Evolutionary conservation across 2,797 vertebrate species (phyloP), one percentile per base, ranked within the genome.

Genomic region (Ctenopoma multispine): DNA sequence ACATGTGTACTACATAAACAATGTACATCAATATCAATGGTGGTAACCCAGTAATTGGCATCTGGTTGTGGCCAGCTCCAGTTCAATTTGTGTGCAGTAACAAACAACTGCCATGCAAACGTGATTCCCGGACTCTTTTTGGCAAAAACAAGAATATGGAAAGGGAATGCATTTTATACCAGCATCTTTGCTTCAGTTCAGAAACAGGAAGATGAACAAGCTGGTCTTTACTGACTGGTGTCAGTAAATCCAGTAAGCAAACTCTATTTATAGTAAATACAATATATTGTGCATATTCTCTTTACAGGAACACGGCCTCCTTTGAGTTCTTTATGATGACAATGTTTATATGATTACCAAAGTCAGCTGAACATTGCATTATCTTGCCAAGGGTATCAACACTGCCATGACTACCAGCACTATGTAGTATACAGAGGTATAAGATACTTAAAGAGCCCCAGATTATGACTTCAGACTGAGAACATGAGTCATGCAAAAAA

Each of bases 381-480:
- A 70, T 27, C 23, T 31, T 57, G 60, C 60, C 57, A 15, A 51
- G 38, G 56, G 62, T 56, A 67, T 72, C 66, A 80, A 65, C 74
- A 72, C 53, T 64, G 10, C 59, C 46, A 79, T 81, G 75, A 67
- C 65, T 13, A 81, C 57, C 36, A 51, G 38, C 17, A 56, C 36
- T 57, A 44, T 65, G 63, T 54, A 44, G 61, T 54, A 44, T 21
- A 44, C 29, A 29, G 59, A 60, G 5, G 7, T 55, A 58, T 60
- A 60, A 68, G 41, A 70, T 9, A 63, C 15, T 58, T 29, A 69
- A 66, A 18, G 34, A 77, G 51, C 61, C 60, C 17, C 17, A 27
- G 55, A 85, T 80, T 77, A 75, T 15, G 50, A 63, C 56, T 63
- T 72, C 50, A 87, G 71, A 84, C 75, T 31, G 62, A 14, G 27